Percentiles rank a stretch among this genome's conserved stretches.
These are phyloP conservation scores for Oeneis ivallda DNA, from an alignment of 2,888 invertebrate species.

Conservation along the genomic window DNA sequence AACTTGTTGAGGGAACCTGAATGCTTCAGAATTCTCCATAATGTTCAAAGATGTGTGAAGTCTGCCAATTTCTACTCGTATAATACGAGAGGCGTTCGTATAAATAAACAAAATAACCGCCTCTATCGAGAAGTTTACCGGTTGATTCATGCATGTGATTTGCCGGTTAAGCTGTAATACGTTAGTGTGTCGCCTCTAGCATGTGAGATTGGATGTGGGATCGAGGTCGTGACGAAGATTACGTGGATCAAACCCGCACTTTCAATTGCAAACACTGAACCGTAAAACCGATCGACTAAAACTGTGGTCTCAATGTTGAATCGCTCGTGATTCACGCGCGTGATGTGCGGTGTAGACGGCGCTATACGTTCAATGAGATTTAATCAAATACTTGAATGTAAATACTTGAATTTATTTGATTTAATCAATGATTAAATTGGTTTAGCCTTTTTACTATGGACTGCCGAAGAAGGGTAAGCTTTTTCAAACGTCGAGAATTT, in stretches of 20 bases:
- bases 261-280: conserved; percentile 41
- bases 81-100: neutral
- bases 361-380: neutral
- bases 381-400: too few species aligned
- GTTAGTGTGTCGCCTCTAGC: conserved; percentile 37
- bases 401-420: too few species aligned
- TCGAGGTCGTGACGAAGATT: conserved; percentile 39
- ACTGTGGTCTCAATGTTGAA: conserved; percentile 9
- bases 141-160: conserved; percentile 45
- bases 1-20: too few species aligned
- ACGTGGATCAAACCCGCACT: conserved; percentile 45
- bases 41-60: neutral
- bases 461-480: too few species aligned
- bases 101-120: neutral
- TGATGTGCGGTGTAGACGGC: conserved; percentile 3
- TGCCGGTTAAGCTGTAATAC: conserved; percentile 33
- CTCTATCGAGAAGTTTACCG: conserved; percentile 37
- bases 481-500: too few species aligned
- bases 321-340: conserved; percentile 10
- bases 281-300: conserved; percentile 40
- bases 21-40: too few species aligned
- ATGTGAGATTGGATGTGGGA: conserved; percentile 34
- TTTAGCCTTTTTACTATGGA: too few species aligned
- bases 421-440: too few species aligned
- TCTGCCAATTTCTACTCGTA: neutral